Percentiles rank a stretch among this genome's conserved stretches.
Conservation (phyloP, 1,140 invertebrate species). For the Orius laevigatus region DNA sequence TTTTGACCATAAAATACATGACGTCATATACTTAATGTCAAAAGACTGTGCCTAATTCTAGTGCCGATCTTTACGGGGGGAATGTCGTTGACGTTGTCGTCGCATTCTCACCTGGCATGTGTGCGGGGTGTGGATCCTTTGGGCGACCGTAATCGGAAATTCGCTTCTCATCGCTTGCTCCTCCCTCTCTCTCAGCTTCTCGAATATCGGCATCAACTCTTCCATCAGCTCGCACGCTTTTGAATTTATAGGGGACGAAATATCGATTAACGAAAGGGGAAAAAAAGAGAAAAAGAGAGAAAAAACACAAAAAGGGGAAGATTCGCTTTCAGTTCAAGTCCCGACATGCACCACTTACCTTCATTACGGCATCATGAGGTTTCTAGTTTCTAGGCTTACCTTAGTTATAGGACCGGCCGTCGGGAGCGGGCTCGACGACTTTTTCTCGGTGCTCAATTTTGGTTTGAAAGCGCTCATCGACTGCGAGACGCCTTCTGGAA, state of each 20-base stretch:
- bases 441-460: constrained; percentile 56
- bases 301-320: too few species aligned
- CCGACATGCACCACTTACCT: too few species aligned
- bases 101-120: constrained; percentile 2
- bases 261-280: too few species aligned
- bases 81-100: neutral
- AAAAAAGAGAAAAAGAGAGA: too few species aligned
- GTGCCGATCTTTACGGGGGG: neutral
- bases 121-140: constrained; percentile 6
- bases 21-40: too few species aligned
- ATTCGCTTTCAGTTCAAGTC: too few species aligned
- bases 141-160: constrained; percentile 62
- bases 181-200: constrained; percentile 72
- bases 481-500: constrained; percentile 93
- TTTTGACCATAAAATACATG: too few species aligned
- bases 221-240: constrained; percentile 79
- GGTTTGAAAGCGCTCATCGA: constrained; percentile 91
- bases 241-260: constrained; percentile 26
- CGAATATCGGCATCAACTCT: constrained; percentile 85
- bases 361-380: too few species aligned
- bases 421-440: constrained; percentile 37
- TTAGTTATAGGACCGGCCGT: constrained; percentile 79
- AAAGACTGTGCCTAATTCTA: too few species aligned
- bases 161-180: constrained; percentile 55
- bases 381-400: constrained; percentile 36